A percentile compares a stretch with the other conserved stretches of the same genome.
Evolutionary conservation across 2,113 vertebrate genomes (phyloP).

Genomic region (Todiramphus saurophagus): DNA sequence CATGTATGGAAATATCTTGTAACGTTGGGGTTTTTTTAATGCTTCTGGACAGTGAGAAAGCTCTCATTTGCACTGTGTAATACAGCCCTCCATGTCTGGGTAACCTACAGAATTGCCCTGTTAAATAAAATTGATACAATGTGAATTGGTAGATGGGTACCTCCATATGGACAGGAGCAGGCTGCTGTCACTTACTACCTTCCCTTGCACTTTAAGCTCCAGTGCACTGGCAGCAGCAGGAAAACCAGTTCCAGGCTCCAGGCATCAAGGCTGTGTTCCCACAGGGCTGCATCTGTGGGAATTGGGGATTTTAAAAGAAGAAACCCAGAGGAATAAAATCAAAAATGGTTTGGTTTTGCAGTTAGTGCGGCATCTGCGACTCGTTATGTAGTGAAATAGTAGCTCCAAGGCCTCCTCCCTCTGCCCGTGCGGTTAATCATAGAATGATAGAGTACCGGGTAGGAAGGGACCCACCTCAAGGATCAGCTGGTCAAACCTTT

Average conservation of each 20-base stretch:
- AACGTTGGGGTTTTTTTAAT: neutral
- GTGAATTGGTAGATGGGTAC: neutral
- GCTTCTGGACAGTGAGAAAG: neutral
- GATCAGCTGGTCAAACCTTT: neutral
- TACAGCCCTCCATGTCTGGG: neutral
- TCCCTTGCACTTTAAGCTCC: neutral
- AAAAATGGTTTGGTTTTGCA: neutral
- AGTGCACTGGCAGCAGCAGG: neutral
- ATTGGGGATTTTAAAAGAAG: neutral
- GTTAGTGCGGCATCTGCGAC: neutral
- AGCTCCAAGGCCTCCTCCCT: neutral
- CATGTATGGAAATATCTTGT: neutral
- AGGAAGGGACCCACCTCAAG: neutral
- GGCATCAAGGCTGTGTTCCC: neutral
- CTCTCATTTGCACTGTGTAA: neutral
- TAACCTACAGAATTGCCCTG: neutral
- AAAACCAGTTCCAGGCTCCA: neutral
- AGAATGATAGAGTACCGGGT: neutral
- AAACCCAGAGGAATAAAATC: neutral
- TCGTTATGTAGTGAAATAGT: neutral
- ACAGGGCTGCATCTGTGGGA: neutral
- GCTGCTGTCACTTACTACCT: neutral
- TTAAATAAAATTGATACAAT: neutral
- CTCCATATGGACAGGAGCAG: neutral
- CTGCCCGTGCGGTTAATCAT: neutral